Base-by-base conservation (phyloP, 2,888 invertebrate genomes). In the Lasioglossum pauxillum region DNA sequence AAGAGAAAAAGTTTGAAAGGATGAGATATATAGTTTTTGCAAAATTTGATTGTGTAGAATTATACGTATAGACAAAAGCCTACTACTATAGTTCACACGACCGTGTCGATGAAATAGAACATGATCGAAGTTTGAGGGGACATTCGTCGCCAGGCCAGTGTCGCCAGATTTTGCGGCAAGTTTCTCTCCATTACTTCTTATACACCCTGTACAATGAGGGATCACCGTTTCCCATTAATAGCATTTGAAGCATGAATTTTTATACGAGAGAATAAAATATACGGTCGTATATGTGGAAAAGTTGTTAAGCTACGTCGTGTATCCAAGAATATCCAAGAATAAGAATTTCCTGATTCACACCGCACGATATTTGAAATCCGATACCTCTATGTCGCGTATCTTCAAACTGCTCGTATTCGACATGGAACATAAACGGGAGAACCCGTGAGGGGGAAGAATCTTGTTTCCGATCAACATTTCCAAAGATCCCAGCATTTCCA, bases 401-500 rank as follows among this genome's bases (percentile, higher is more conserved):
- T 69, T 46, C 67, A 27, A 74, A 81, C 44, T 57, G 49, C 8
- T 35, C 60, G 83, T n/a, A 72, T 27, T 27, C 75, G 60, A 35
- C 53, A n/a, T 0, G 38, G n/a, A 46, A 69, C 77, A 69, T 69
- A 69, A 77, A 82, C 44, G 23, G n/a, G 44, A 16, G 31, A 38
- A 38, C 27, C 16, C 7, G 75, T 8, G 41, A 82, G 69, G 27
- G 53, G 27, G 53, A 57, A 44, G 74, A 82, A 79, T 75, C 74
- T 78, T 82, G 74, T 82, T 82, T 67, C 38, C 60, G 60, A 60
- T 71, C 57, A 44, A 60, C 27, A 46, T 41, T 71, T 73, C 38
- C 57, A 41, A 75, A 81, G 67, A 72, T 78, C 38, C 60, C 19
- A 14, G 74, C 69, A 75, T 84, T 84, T 81, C 67, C 53, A 38